A percentile compares a stretch with the other conserved stretches of the same genome.
These are phyloP conservation scores for Thamnophis sirtalis DNA, from an alignment of 2,113 vertebrate species.

Conservation along the genomic window DNA sequence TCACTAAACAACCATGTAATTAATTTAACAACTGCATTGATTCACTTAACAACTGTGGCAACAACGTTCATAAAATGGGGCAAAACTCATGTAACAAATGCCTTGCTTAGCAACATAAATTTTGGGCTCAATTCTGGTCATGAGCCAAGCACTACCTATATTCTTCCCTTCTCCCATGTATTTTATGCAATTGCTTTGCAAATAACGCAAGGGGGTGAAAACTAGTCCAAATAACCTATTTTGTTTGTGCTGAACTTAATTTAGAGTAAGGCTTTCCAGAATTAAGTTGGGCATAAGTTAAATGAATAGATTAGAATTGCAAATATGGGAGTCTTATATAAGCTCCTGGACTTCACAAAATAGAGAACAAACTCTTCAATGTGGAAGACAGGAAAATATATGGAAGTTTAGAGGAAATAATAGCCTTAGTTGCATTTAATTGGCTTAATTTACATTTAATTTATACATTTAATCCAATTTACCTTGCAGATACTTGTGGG, in stretches of 20 bases:
- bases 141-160: neutral
- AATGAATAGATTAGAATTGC: neutral
- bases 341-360: neutral
- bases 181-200: neutral
- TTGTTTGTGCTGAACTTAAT: neutral
- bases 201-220: neutral
- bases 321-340: neutral
- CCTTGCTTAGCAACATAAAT: neutral
- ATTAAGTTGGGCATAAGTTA: neutral
- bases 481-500: neutral
- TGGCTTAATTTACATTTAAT: neutral
- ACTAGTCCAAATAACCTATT: neutral
- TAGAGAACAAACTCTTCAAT: neutral
- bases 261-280: neutral
- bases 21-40: neutral
- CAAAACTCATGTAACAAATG: neutral
- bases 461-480: neutral
- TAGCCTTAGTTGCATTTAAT: neutral
- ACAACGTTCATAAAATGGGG: neutral
- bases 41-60: neutral
- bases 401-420: neutral
- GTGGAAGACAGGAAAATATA: neutral
- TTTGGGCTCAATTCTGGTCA: neutral
- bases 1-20: neutral
- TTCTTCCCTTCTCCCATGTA: neutral